Base-by-base conservation (phyloP, 30 jellyfish, hydroid and myxozoan genomes). In the Hydractinia symbiolongicarpus region DNA sequence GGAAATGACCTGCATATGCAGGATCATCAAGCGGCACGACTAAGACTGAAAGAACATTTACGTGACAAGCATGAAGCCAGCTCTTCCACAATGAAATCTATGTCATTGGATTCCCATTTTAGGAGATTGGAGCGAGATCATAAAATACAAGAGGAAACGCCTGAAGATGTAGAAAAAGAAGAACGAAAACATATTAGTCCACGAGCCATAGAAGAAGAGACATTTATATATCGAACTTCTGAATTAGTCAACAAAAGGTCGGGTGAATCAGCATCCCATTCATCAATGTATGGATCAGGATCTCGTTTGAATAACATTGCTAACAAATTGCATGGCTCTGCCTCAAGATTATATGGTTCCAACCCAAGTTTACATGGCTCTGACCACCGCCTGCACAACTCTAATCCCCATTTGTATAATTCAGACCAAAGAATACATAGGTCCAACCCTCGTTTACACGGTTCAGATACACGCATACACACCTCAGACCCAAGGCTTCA, bases 21-120 rank as follows among this genome's bases (percentile, higher is more conserved):
- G 62, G 96, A 88, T 55, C 96, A 88, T 21, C 76, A 53, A 56
- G 72, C 92, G 16, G 82, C 96, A 11, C 73, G 97, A 30, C 76
- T 85, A 89, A 88, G 87, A 6, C 69, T 90, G 77, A 90, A 90
- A 62, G 97, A 90, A 67, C 97, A 85, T 72, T 50, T 90, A 19
- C 76, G 88, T 72, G 97, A 90, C 72, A 90, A 90, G 77, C 93
- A 81, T 50, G 93, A 90, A 9, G 95, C 90, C 50, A 44, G 95
- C 4, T 30, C 44, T 30, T 87, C 90, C 8, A 84, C 89, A 8
- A 54, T 68, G 79, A 90, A 81, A 53, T 86, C 91, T 40, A 90
- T 90, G 71, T 71, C 91, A 16, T 54, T 89, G 55, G 88, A 90
- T 79, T 89, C 84, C 61, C 97, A 90, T 72, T 85, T 84, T 72